Evolutionary conservation across 2,797 vertebrate genomes (phyloP).

Genomic region (Natrix natrix): DNA sequence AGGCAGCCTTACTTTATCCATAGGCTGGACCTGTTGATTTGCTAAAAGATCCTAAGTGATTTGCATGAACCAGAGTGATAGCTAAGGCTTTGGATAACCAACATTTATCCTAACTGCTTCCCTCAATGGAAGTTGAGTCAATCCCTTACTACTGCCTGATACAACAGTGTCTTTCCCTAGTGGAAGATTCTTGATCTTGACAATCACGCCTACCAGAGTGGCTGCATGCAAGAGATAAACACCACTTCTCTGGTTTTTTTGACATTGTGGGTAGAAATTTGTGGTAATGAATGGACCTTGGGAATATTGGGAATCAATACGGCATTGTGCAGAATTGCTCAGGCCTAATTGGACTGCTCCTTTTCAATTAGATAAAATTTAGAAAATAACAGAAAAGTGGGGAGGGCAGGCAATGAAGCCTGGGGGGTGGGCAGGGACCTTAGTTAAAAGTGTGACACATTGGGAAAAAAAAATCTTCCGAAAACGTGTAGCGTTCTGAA

Average conservation of each 20-base stretch:
- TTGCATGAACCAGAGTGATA: neutral
- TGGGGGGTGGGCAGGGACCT: neutral
- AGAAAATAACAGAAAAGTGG: constrained; percentile 39
- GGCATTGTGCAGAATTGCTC: constrained; percentile 32
- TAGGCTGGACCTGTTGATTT: neutral
- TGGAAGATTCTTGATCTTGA: neutral
- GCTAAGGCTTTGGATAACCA: neutral
- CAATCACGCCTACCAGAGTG: constrained; percentile 5
- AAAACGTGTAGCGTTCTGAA: neutral
- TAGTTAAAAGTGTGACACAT: constrained; percentile 24
- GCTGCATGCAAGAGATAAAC: constrained; percentile 1
- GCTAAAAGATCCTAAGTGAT: neutral
- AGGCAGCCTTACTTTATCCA: neutral
- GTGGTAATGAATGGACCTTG: constrained; percentile 37
- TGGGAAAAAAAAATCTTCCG: constrained; percentile 26
- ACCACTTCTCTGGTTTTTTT: constrained; percentile 18
- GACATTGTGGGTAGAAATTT: constrained; percentile 23
- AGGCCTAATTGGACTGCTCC: constrained; percentile 40
- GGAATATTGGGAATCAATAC: constrained; percentile 47
- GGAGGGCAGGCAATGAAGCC: constrained; percentile 36
- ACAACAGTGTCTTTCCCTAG: neutral
- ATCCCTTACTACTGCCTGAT: neutral
- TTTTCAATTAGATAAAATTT: constrained; percentile 45
- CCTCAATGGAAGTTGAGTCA: neutral
- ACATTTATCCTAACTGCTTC: neutral